phyloP scores from a whole-genome alignment of 1,140 invertebrate genomes.

The Drosophila orosa region DNA sequence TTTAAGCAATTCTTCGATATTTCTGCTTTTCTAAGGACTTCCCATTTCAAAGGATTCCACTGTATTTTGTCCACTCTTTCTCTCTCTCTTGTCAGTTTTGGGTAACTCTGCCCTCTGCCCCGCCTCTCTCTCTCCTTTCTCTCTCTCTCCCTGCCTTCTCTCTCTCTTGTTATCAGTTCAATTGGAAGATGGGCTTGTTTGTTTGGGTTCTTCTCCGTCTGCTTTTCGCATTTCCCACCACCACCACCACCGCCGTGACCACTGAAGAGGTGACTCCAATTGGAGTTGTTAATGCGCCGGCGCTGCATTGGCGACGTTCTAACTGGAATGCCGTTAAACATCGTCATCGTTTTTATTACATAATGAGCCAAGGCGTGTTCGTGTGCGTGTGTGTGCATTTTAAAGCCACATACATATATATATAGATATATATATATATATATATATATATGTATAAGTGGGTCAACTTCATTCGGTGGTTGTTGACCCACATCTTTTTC shows the following conservation, averaged over 20 bases:
- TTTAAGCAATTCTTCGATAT: not conserved
- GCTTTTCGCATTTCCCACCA: slow-evolving; percentile 40
- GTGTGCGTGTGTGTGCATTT: slow-evolving; percentile 55
- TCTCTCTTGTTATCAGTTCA: slow-evolving; percentile 37
- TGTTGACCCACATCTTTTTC: slow-evolving; percentile 79
- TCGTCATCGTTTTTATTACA: slow-evolving; percentile 65
- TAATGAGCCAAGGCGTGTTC: slow-evolving; percentile 46
- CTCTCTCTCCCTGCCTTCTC: not conserved
- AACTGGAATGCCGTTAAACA: slow-evolving; percentile 69
- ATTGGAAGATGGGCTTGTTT: slow-evolving; percentile 52
- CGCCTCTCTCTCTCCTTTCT: slow-evolving; percentile 1
- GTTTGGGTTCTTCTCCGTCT: slow-evolving; percentile 40
- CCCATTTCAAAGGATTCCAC: slow-evolving; percentile 1
- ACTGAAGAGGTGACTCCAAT: slow-evolving; percentile 54
- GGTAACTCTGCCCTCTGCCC: slow-evolving; percentile 3
- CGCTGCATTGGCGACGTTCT: slow-evolving; percentile 49
- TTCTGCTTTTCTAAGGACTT: not conserved
- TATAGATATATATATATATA: slow-evolving; percentile 32
- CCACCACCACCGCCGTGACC: not conserved
- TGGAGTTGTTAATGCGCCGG: slow-evolving; percentile 74
- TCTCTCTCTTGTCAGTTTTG: slow-evolving; percentile 24
- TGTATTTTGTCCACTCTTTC: slow-evolving; percentile 27
- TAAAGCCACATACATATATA: slow-evolving; percentile 50
- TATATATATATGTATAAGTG: slow-evolving; percentile 47
- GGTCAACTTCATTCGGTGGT: slow-evolving; percentile 80